A percentile compares a stretch with the other conserved stretches of the same genome.
These are phyloP conservation scores for Agrotis segetum DNA, from an alignment of 2,888 invertebrate species.

Conservation along the genomic window DNA sequence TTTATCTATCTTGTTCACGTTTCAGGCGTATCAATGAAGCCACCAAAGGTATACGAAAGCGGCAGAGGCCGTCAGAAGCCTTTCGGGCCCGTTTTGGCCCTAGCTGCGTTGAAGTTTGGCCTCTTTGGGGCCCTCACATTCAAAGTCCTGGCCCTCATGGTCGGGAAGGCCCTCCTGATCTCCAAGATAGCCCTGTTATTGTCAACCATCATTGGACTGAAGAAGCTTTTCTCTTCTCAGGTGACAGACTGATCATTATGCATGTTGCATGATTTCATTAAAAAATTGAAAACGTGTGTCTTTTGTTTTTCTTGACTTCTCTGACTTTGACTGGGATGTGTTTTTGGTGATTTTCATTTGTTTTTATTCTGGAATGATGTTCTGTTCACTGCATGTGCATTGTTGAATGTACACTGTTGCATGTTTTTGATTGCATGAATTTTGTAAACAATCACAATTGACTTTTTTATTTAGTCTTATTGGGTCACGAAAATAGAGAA, in stretches of 20 bases:
- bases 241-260: constrained; percentile 77
- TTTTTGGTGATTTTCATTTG: background rate
- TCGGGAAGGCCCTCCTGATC: constrained; percentile 96
- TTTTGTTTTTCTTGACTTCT: constrained; percentile 51
- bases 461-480: background rate
- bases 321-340: background rate
- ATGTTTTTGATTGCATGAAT: constrained; percentile 19
- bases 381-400: constrained; percentile 26
- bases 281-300: constrained; percentile 28
- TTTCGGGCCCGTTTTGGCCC: constrained; percentile 93
- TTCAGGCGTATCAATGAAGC: constrained; percentile 93
- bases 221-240: constrained; percentile 95
- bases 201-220: constrained; percentile 95
- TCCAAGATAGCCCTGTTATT: constrained; percentile 96
- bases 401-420: constrained; percentile 6
- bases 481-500: too few relatives aligned
- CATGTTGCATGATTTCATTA: constrained; percentile 68
- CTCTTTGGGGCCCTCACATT: constrained; percentile 95
- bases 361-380: background rate
- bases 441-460: background rate
- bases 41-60: constrained; percentile 90
- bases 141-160: constrained; percentile 95
- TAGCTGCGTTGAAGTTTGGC: constrained; percentile 95
- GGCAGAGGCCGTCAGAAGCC: constrained; percentile 94
- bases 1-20: constrained; percentile 61